Evolutionary conservation across 2,113 vertebrate genomes (phyloP), one percentile per base, ranked within the genome.

Genomic region (Perca fluviatilis): DNA sequence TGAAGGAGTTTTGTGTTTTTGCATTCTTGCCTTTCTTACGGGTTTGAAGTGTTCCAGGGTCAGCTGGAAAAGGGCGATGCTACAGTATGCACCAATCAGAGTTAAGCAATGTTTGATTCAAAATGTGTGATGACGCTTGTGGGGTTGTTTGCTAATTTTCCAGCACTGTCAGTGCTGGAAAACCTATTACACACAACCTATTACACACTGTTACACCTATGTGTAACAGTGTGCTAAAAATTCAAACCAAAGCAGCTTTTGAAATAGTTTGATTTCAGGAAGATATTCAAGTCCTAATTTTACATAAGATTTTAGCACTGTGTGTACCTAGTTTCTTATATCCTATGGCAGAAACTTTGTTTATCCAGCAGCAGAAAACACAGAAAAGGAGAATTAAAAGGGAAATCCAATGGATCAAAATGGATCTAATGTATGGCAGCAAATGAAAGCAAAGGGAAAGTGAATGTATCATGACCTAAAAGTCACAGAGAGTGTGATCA

Each of bases 401-500:
- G 23, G 23, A 27, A 60, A 72, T 14, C 10, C 12, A 70, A 33
- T 11, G 25, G 27, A 54, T 75, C 25, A 46, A 46, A 73, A 67
- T 9, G 8, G 19, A 65, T 36, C 9, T 30, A 53, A 62, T 13
- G 23, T 21, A 51, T 43, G 40, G 40, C 40, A 43, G 6, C 12
- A 58, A 70, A 79, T 54, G 11, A 16, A 51, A 63, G 5, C 11
- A 27, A 60, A 62, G n/a, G 13, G 49, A 46, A 18, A 67, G 73
- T 27, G 30, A 80, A 36, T 62, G 68, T 46, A 47, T 77, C 62
- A 2, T 19, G 60, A 21, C 61, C 54, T 14, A 43, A 65, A 82
- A 85, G 87, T 87, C 85, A 82, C 23, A 51, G 56, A 53, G 74
- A 74, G 71, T 68, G 85, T 61, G 40, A 82, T 74, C 77, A 84